Conservation (phyloP, 2,888 invertebrate species). For the Cephus pulcher region DNA sequence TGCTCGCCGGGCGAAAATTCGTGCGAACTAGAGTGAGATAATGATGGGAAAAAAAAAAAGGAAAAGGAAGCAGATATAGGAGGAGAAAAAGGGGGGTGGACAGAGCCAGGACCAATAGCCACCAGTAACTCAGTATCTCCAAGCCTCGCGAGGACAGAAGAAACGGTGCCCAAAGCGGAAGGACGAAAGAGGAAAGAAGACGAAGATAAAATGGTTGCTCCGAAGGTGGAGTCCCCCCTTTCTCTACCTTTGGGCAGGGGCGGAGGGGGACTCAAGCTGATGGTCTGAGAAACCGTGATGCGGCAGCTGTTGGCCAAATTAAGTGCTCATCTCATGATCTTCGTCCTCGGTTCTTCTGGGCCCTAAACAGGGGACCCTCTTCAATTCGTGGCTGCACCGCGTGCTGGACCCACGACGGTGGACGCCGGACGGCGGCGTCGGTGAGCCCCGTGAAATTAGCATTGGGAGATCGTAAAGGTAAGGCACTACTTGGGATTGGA, state of each 20-base stretch:
- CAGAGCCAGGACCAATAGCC: conserved; percentile 8
- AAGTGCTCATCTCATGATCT: conserved; percentile 67
- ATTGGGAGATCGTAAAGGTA: conserved; percentile 62
- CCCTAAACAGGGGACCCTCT: too few species aligned
- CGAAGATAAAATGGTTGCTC: conserved; percentile 29
- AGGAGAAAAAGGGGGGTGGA: conserved; percentile 7
- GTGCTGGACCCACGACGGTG: too few species aligned
- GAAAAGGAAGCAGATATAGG: conserved; percentile 7
- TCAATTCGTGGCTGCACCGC: too few species aligned
- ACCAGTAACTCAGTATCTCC: conserved; percentile 11
- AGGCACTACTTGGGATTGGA: conserved; percentile 46
- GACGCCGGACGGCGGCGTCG: too few species aligned
- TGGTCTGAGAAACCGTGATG: conserved; percentile 32
- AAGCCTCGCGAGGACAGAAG: conserved; percentile 8
- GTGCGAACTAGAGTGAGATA: not conserved
- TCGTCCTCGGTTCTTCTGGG: conserved; percentile 27
- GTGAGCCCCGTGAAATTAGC: conserved; percentile 64
- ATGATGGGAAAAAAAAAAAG: not conserved
- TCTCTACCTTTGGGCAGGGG: conserved; percentile 13
- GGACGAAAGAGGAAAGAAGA: conserved; percentile 24
- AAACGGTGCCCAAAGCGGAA: not conserved
- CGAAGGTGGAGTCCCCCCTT: conserved; percentile 17
- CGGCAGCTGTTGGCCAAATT: conserved; percentile 67
- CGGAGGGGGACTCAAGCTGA: conserved; percentile 27
- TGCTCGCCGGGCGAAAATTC: conserved; percentile 9